Evolutionary conservation across 2,797 vertebrate genomes (phyloP).

Genomic region (Acridotheres tristis): DNA sequence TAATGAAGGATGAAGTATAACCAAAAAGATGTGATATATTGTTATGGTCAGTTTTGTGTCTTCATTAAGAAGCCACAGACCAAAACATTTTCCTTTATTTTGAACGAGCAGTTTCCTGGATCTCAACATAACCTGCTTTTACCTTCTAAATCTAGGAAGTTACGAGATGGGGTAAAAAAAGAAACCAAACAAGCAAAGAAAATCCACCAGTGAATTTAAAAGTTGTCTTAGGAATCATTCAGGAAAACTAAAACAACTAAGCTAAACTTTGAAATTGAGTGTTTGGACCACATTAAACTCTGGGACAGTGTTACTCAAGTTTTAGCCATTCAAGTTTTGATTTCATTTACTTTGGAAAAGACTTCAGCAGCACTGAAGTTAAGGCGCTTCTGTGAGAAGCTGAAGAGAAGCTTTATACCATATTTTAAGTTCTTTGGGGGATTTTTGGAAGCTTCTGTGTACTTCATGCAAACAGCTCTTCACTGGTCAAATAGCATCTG

Average conservation of each 20-base stretch:
- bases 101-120: not conserved
- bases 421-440: not conserved
- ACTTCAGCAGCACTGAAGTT: not conserved
- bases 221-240: not conserved
- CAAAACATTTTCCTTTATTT: not conserved
- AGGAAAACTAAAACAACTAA: not conserved
- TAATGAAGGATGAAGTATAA: not conserved
- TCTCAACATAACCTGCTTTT: not conserved
- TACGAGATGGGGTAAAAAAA: not conserved
- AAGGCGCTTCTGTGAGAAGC: not conserved
- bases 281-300: not conserved
- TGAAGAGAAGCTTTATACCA: not conserved
- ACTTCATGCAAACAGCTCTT: not conserved
- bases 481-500: not conserved
- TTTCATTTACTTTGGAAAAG: conserved; percentile 48
- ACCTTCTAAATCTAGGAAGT: not conserved
- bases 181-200: not conserved
- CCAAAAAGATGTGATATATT: not conserved
- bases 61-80: not conserved
- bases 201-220: not conserved
- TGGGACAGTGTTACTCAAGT: not conserved
- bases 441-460: not conserved
- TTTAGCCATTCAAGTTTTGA: not conserved
- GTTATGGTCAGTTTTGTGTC: not conserved
- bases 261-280: not conserved